Percentiles rank a stretch among this genome's conserved stretches.
Evolutionary conservation across 2,797 vertebrate species (phyloP).

Genomic region (Micropoecilia bifurca): DNA sequence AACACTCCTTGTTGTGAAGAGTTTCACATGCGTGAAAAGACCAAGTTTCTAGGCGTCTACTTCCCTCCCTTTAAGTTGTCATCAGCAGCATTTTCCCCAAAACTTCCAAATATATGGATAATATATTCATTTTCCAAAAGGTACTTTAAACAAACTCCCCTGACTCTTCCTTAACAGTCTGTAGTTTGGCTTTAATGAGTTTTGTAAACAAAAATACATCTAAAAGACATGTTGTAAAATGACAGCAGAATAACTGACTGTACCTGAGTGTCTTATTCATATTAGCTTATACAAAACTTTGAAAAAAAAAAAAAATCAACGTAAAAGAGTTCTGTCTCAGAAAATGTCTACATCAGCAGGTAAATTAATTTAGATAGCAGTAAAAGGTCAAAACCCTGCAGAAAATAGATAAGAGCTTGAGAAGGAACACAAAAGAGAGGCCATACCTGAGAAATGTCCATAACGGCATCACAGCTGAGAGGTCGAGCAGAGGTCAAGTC

Average conservation of each 20-base stretch:
- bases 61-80: not conserved
- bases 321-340: not conserved
- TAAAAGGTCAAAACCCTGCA: not conserved
- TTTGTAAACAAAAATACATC: not conserved
- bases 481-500: slow-evolving; percentile 96
- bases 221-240: not conserved
- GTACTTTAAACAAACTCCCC: not conserved
- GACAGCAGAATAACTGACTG: not conserved
- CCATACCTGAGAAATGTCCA: slow-evolving; percentile 98
- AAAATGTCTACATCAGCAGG: not conserved
- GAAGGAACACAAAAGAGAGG: slow-evolving; percentile 32
- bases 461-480: slow-evolving; percentile 96
- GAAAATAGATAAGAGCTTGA: slow-evolving; percentile 22
- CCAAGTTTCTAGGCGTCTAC: not conserved
- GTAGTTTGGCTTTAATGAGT: not conserved
- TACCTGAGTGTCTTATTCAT: not conserved
- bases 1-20: not conserved
- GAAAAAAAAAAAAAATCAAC: not conserved
- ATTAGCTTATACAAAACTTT: not conserved
- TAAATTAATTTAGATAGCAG: not conserved
- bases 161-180: not conserved
- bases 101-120: not conserved
- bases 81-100: not conserved
- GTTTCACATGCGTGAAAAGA: not conserved
- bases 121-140: not conserved